Evolutionary conservation across 2,888 invertebrate genomes (phyloP).

Genomic region (Phalera bucephala): DNA sequence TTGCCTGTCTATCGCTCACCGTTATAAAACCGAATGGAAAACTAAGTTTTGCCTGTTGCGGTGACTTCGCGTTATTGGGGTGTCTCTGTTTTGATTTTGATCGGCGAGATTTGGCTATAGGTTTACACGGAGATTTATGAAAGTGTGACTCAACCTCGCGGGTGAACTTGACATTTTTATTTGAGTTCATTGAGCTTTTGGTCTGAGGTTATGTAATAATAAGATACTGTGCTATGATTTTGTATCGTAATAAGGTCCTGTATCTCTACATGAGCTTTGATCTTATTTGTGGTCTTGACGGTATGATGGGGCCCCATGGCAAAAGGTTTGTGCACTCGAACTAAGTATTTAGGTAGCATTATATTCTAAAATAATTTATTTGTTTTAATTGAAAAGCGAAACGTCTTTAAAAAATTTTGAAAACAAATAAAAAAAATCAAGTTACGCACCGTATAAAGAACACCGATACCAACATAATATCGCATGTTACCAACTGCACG

Average conservation of each 20-base stretch:
- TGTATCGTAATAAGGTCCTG: too few relatives aligned
- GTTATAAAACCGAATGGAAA: constrained; percentile 73
- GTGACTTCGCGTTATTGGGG: constrained; percentile 49
- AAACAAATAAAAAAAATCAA: neutral
- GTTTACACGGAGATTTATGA: too few relatives aligned
- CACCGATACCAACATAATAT: constrained; percentile 20
- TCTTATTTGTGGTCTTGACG: too few relatives aligned
- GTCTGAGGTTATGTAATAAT: neutral
- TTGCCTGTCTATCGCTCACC: constrained; percentile 75
- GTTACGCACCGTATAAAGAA: neutral
- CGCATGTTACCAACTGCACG: constrained; percentile 42
- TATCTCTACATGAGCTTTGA: too few relatives aligned
- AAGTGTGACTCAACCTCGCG: too few relatives aligned
- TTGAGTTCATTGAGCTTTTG: neutral
- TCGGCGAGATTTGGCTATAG: neutral
- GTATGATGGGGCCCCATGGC: too few relatives aligned
- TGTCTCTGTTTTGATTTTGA: constrained; percentile 38
- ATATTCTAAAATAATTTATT: too few relatives aligned
- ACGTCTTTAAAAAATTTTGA: neutral
- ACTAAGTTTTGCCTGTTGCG: constrained; percentile 63
- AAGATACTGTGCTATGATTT: too few relatives aligned
- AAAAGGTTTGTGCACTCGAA: too few relatives aligned
- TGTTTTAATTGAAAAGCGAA: too few relatives aligned
- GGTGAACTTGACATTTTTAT: neutral
- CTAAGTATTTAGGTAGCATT: too few relatives aligned